phyloP scores from a whole-genome alignment of 2,888 invertebrate genomes.

The Disparrhopalites patrizii region DNA sequence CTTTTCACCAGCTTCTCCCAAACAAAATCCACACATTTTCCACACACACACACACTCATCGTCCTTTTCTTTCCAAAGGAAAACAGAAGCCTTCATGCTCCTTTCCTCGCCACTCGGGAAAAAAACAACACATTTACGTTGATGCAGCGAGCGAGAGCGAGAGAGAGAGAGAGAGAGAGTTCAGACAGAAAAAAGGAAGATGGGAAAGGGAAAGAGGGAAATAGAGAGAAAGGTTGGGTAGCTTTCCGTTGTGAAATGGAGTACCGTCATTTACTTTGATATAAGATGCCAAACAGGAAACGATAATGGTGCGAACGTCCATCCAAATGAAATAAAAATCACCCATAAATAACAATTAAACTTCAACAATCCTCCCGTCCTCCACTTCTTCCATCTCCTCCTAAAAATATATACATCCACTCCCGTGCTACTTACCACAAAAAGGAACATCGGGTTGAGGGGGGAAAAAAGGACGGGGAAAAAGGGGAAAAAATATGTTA shows the following conservation, averaged over 20 bases:
- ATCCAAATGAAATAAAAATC: constrained; percentile 44
- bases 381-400: constrained; percentile 11
- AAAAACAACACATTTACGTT: too few species aligned
- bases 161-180: neutral
- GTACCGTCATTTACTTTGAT: constrained; percentile 37
- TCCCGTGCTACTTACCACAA: too few species aligned
- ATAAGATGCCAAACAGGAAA: constrained; percentile 40
- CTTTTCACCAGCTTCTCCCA: too few species aligned
- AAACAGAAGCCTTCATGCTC: too few species aligned
- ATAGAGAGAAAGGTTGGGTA: constrained; percentile 27
- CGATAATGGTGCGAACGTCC: constrained; percentile 42
- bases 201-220: constrained; percentile 11
- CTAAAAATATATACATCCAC: too few species aligned
- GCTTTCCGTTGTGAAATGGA: constrained; percentile 35
- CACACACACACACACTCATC: too few species aligned
- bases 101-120: too few species aligned
- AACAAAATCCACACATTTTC: too few species aligned
- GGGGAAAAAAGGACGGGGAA: neutral
- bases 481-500: too few species aligned
- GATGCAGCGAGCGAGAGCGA: neutral
- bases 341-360: constrained; percentile 44
- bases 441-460: neutral
- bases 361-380: constrained; percentile 31
- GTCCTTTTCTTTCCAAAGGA: too few species aligned
- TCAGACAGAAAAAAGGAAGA: neutral